Percentiles rank a stretch among this genome's conserved stretches.
phyloP scores from a whole-genome alignment of 1,140 invertebrate genomes.

The Linepithema humile region DNA sequence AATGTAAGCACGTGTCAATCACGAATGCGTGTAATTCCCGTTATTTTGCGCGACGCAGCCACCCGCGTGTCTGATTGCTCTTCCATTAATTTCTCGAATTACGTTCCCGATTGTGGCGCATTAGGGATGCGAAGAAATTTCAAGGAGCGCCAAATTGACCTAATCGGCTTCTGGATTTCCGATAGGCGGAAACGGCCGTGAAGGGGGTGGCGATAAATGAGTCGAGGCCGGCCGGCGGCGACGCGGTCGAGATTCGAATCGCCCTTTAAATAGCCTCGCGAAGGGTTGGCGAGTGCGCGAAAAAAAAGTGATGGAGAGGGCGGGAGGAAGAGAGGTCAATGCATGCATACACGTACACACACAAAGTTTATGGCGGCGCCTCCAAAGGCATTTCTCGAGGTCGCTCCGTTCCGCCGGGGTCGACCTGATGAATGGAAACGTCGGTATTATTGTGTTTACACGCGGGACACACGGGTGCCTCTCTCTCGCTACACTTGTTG shows the following conservation, averaged over 20 bases:
- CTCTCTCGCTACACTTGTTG: constrained; percentile 78
- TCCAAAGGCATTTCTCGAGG: constrained; percentile 78
- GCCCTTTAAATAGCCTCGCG: constrained; percentile 58
- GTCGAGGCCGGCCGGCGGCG: constrained; percentile 1
- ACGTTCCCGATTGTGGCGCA: not conserved
- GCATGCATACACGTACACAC: constrained; percentile 42
- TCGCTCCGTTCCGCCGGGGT: constrained; percentile 71
- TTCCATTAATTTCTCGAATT: constrained; percentile 18
- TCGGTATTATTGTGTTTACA: constrained; percentile 81
- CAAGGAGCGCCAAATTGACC: constrained; percentile 25
- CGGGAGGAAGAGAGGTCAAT: constrained; percentile 45
- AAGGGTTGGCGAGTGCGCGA: constrained; percentile 44
- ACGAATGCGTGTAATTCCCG: not conserved
- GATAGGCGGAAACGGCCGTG: not conserved
- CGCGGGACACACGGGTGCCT: constrained; percentile 76
- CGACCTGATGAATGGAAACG: constrained; percentile 79
- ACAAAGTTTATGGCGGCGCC: constrained; percentile 68
- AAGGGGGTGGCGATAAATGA: constrained; percentile 36
- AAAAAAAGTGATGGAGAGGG: constrained; percentile 35
- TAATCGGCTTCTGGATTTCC: constrained; percentile 27
- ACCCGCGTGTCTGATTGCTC: not conserved
- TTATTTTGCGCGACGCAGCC: not conserved
- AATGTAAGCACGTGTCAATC: not conserved
- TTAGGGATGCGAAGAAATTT: constrained; percentile 2
- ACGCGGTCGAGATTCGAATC: constrained; percentile 43